Evolutionary conservation across 2,797 vertebrate genomes (phyloP), one percentile per base, ranked within the genome.

Genomic region (Hippocampus kuda): DNA sequence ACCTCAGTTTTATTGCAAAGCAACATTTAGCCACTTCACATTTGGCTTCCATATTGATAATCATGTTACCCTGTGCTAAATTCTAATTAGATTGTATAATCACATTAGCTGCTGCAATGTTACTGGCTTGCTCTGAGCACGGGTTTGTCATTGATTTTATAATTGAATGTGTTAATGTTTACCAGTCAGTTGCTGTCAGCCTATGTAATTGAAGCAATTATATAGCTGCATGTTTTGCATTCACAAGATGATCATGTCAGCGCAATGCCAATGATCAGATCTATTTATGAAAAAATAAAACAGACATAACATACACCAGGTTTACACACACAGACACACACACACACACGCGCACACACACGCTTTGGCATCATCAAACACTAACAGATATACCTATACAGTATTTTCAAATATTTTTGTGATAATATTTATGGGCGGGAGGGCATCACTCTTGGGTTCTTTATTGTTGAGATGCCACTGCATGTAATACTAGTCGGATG

Each of bases 21-120:
- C 16, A 56, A 49, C 60, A 74, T 71, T 69, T 73, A 54, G 53
- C 68, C 56, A 70, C 59, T 66, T 77, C 65, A 68, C 60, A 74
- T 78, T 74, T 68, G 51, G 13, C 67, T 70, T 72, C 44, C 46
- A 65, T 49, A 70, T 26, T 48, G 26, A 67, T 76, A 79, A 86
- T 81, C 70, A 70, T 46, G 68, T 79, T 74, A 74, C 73, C 67
- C 22, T 54, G 53, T 71, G 46, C 34, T 72, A 78, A 81, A 79
- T 77, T 73, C 51, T 54, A 79, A 75, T 82, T 70, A 82, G 30
- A 64, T 22, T 1, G 22, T 57, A 5, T 70, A 79, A 81, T 81
- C 62, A 68, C 65, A 70, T 77, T 54, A 73, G 67, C 68, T 22
- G 49, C 62, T 67, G 68, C 60, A 54, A 53, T 66, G 26, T 22